These are phyloP conservation scores for Empidonax alnorum DNA, from an alignment of 2,113 vertebrate genomes.

Conservation along the genomic window DNA sequence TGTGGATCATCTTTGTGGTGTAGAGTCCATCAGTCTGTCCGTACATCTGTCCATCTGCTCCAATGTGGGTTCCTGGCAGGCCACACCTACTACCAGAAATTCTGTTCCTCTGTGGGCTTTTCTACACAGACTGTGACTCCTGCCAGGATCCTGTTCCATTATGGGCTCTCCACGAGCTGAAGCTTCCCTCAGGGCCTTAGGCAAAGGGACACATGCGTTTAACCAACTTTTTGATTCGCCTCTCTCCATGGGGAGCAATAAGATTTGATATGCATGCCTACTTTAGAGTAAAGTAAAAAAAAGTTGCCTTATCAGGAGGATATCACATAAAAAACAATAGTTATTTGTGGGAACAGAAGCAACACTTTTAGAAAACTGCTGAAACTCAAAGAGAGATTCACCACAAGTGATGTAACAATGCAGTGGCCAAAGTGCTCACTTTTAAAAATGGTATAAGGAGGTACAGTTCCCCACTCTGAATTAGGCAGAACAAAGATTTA, in stretches of 20 bases:
- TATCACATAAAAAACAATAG: neutral
- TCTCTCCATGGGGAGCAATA: neutral
- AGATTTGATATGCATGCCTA: neutral
- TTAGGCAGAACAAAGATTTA: neutral
- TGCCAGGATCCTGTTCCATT: neutral
- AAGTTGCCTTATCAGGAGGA: neutral
- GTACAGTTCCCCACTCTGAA: neutral
- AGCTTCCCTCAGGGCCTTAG: neutral
- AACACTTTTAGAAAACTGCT: neutral
- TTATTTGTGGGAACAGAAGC: neutral
- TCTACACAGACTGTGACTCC: accelerated
- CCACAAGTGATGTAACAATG: neutral
- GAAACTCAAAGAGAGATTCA: neutral
- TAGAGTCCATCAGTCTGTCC: neutral
- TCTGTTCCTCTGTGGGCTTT: neutral
- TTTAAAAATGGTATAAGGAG: neutral
- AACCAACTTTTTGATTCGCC: neutral
- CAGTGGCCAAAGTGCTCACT: neutral
- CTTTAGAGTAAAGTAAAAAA: neutral
- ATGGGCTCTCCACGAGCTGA: neutral
- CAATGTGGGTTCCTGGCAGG: accelerated
- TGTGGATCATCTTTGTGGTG: too few species aligned
- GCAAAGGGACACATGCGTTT: neutral
- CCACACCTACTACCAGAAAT: neutral
- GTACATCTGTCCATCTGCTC: too few species aligned